Conservation (phyloP, 1,140 invertebrate genomes). For the Drosophila repleta region DNA sequence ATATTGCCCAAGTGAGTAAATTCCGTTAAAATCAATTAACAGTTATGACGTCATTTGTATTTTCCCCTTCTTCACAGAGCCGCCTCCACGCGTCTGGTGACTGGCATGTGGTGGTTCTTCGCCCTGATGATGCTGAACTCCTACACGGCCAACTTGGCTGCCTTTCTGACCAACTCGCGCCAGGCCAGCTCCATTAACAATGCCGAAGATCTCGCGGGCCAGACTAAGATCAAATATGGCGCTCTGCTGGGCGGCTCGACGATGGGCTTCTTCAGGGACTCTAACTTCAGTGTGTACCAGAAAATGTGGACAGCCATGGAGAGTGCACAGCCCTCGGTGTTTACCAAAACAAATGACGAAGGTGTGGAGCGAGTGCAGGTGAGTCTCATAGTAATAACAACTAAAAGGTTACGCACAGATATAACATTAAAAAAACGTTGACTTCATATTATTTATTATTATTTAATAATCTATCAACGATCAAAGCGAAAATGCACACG, state of each 20-base stretch:
- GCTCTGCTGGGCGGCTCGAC: slow-evolving; percentile 90
- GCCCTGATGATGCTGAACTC: slow-evolving; percentile 97
- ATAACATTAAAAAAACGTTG: too few species aligned
- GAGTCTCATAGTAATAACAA: background rate
- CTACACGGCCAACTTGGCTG: slow-evolving; percentile 97
- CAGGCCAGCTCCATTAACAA: slow-evolving; percentile 93
- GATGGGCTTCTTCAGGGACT: slow-evolving; percentile 87
- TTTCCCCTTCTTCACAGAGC: slow-evolving; percentile 86
- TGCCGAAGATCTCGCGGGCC: slow-evolving; percentile 94
- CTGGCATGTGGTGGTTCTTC: slow-evolving; percentile 98
- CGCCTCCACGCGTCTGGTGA: slow-evolving; percentile 91
- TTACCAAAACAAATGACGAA: slow-evolving; percentile 89
- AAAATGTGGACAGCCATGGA: slow-evolving; percentile 91
- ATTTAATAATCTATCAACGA: too few species aligned
- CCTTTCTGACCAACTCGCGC: slow-evolving; percentile 94
- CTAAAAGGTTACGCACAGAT: too few species aligned
- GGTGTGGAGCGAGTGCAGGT: slow-evolving; percentile 91
- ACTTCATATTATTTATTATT: too few species aligned
- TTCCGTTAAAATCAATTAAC: slow-evolving; percentile 71
- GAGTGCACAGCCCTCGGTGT: slow-evolving; percentile 89
- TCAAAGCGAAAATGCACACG: too few species aligned
- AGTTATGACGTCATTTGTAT: slow-evolving; percentile 83
- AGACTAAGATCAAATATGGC: slow-evolving; percentile 95
- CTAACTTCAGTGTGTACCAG: slow-evolving; percentile 79
- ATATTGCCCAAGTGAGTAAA: slow-evolving; percentile 86